Base-by-base conservation (phyloP, 2,888 invertebrate species). In the Muschampia plurimacula region DNA sequence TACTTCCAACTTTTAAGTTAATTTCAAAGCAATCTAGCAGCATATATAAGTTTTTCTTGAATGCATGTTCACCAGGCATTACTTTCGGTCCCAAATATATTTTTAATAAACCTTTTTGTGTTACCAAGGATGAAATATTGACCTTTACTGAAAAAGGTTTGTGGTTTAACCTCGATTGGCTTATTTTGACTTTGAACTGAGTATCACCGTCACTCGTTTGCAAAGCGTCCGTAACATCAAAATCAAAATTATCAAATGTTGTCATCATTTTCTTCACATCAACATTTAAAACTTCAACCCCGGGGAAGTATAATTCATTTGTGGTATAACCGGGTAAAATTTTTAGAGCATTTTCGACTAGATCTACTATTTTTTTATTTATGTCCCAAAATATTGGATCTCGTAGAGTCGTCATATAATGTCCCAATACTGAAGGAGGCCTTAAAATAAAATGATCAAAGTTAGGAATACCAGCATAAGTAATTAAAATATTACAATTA, bases 381-480 rank as follows among this genome's bases (percentile, higher is more conserved):
- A 97, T 86, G 74, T 95, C 95, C 93, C 96, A 97, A 91, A 96
- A 96, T 74, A 96, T 92, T 3, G 97, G 97, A 86, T 97, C 97
- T 74, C 97, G 95, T 80, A 96, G 79, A 74, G 95, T 94, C 2
- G 96, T 96, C 84, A 95, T 94, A 78, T 95, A 95, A 77, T 94
- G 94, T 46, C 86, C 87, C 36, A 94, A 79, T 7, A 86, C 88
- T 8, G 93, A 89, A 15, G 83, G 83, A 70, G 82, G 80, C 65
- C 93, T 93, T 84, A 77, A 91, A 69, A 64, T 41, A 60, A 57
- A 9, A 32, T 12, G 4, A 32, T 22, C 46, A 22, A 49, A 22
- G 28, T 28, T 68, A 57, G 46, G 15, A 13, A 12, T 13, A n/a
- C 2, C 8, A 52, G 1, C 7, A 55, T 7, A 10, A 22, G 22